Evolutionary conservation across 2,888 invertebrate genomes (phyloP), one percentile per base, ranked within the genome.

Genomic region (Ormia ochracea): DNA sequence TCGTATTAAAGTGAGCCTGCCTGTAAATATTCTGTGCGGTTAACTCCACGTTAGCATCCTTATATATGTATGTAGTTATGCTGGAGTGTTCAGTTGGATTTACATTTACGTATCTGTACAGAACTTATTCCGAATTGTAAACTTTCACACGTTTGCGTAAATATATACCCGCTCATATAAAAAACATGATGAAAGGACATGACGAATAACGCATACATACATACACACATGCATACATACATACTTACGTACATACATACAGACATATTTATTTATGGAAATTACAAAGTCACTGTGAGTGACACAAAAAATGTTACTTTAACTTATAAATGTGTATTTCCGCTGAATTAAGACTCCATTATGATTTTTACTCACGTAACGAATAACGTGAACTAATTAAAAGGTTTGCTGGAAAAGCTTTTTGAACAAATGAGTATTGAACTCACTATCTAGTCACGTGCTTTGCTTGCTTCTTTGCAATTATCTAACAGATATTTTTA

Each of bases 171-270:
- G 21, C 17, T 33, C 19, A 59, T 50, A 33, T 33, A 36, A 48
- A 56, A 66, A 58, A 33, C 41, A 50, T 74, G 66, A 66, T 66
- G 74, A 74, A 58, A 66, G 74, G 66, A 74, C 74, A 74, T 74
- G 58, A 74, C 48, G 50, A 74, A 58, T 58, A 74, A 50, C n/a
- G n/a, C n/a, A n/a, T n/a, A n/a, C n/a, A n/a, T n/a, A n/a, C n/a
- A n/a, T n/a, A n/a, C n/a, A n/a, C n/a, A n/a, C n/a, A n/a, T n/a
- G n/a, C n/a, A n/a, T n/a, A n/a, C n/a, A n/a, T n/a, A n/a, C n/a
- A n/a, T n/a, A n/a, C n/a, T n/a, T n/a, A n/a, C n/a, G n/a, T n/a
- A n/a, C n/a, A n/a, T n/a, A n/a, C n/a, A n/a, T n/a, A n/a, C n/a
- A n/a, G n/a, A n/a, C n/a, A 41, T 58, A 23, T 65, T 74, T 74